Evolutionary conservation across 2,113 vertebrate genomes (phyloP), one percentile per base, ranked within the genome.

Genomic region (Leiothrix lutea): DNA sequence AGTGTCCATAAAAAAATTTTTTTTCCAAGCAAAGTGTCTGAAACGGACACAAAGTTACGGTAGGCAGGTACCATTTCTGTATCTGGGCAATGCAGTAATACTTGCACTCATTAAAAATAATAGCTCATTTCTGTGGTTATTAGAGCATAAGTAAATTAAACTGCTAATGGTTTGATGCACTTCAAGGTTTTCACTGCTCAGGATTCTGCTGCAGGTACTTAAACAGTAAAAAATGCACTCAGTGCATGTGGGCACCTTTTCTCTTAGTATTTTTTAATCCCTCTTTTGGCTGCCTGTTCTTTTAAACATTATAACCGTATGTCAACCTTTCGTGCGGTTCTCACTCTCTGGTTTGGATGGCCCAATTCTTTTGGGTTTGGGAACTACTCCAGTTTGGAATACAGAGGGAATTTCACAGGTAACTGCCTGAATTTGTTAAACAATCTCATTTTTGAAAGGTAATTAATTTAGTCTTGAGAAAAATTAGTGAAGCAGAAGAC

Each of bases 61-160:
- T 26, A 79, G 72, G 70, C 28, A 93, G 86, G 48, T 89, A 91
- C 54, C 65, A 78, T 77, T 88, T 81, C 78, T 66, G 3, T 50
- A 81, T 84, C 77, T 92, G 74, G 42, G 82, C 42, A 94, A 69
- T 60, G 56, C 88, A 92, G 73, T 88, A 91, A 90, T 54, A 74
- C 75, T 78, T 70, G 64, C 42, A 74, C 60, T 96, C 95, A 88
- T 97, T 94, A 96, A 97, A 96, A 97, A 91, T 94, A 95, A 96
- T 91, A 96, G 85, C 85, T 95, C 58, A 94, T 97, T 95, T 97
- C 89, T 94, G 87, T 95, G 93, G 75, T 92, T 97, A 95, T 94
- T 84, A 96, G 88, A 96, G 83, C 93, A 91, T 79, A 94, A 95
- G 93, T 81, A 93, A 95, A 93, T 95, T 74, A 89, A 95, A 95